phyloP scores from a whole-genome alignment of 2,113 vertebrate species.

The Phyllostomus discolor region DNA sequence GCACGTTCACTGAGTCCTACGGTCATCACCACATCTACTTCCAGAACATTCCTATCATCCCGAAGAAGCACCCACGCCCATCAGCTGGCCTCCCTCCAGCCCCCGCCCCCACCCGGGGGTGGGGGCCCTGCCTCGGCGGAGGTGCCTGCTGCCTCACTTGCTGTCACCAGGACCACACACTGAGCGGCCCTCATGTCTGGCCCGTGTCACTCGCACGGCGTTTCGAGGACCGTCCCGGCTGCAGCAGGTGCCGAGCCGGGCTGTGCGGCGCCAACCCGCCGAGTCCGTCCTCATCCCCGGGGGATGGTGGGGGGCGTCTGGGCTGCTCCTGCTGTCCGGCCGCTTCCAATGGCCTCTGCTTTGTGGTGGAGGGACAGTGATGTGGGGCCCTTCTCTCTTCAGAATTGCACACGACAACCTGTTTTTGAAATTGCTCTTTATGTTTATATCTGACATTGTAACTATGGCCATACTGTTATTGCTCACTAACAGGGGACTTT shows the following conservation, averaged over 20 bases:
- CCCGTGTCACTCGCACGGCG: rapidly evolving
- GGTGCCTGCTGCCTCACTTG: rapidly evolving
- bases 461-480: not conserved
- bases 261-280: no score
- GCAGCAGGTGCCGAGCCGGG: rapidly evolving
- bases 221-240: rapidly evolving
- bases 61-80: rapidly evolving
- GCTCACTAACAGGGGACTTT: not conserved
- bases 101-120: not conserved
- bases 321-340: not conserved
- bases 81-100: rapidly evolving
- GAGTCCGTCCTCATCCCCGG: no score
- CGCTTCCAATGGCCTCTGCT: not conserved
- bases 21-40: rapidly evolving
- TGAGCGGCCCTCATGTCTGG: not conserved
- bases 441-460: not conserved
- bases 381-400: not conserved
- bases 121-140: rapidly evolving
- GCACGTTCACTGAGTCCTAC: not conserved
- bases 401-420: not conserved
- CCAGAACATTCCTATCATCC: no score
- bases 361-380: not conserved
- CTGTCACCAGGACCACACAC: rapidly evolving
- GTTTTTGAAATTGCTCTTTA: not conserved
- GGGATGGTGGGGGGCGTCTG: no score